A percentile compares a stretch with the other conserved stretches of the same genome.
These are phyloP conservation scores for Abscondita cerata DNA, from an alignment of 2,888 invertebrate genomes.

Conservation along the genomic window DNA sequence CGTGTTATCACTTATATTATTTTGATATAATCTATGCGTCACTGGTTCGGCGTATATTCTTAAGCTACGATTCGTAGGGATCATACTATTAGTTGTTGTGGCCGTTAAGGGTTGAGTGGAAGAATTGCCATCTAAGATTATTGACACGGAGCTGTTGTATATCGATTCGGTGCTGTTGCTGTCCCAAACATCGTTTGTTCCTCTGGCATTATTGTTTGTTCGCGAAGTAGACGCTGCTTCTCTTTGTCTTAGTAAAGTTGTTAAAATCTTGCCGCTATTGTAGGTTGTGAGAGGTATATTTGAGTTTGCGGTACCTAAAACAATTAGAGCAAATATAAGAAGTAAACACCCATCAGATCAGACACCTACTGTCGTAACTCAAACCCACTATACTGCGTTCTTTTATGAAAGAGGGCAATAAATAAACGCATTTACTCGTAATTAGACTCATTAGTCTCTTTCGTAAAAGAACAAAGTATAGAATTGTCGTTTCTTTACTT, in stretches of 20 bases:
- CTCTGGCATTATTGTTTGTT: slow-evolving; percentile 21
- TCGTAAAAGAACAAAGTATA: too few relatives aligned
- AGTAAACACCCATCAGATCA: too few relatives aligned
- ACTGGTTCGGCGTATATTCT: slow-evolving; percentile 30
- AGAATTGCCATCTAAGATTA: slow-evolving; percentile 51
- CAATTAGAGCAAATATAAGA: too few relatives aligned
- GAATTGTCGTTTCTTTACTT: too few relatives aligned
- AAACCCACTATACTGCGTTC: too few relatives aligned
- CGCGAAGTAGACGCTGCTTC: slow-evolving; percentile 34
- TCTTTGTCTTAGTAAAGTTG: slow-evolving; percentile 52
- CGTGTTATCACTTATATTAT: slow-evolving; percentile 34
- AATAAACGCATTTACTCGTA: too few relatives aligned
- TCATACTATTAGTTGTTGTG: slow-evolving; percentile 35
- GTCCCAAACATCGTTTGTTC: slow-evolving; percentile 51
- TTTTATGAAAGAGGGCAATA: too few relatives aligned
- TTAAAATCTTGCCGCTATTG: slow-evolving; percentile 53
- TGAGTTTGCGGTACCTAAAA: slow-evolving; percentile 42
- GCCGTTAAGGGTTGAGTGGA: slow-evolving; percentile 19
- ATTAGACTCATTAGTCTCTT: too few relatives aligned
- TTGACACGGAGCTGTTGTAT: slow-evolving; percentile 61
- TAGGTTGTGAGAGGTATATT: slow-evolving; percentile 40
- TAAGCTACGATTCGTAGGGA: slow-evolving; percentile 32
- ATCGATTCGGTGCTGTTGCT: slow-evolving; percentile 57
- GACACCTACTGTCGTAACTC: too few relatives aligned
- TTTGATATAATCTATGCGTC: slow-evolving; percentile 25